phyloP scores from a whole-genome alignment of 2,888 invertebrate species.

The Thymelicus lineola region DNA sequence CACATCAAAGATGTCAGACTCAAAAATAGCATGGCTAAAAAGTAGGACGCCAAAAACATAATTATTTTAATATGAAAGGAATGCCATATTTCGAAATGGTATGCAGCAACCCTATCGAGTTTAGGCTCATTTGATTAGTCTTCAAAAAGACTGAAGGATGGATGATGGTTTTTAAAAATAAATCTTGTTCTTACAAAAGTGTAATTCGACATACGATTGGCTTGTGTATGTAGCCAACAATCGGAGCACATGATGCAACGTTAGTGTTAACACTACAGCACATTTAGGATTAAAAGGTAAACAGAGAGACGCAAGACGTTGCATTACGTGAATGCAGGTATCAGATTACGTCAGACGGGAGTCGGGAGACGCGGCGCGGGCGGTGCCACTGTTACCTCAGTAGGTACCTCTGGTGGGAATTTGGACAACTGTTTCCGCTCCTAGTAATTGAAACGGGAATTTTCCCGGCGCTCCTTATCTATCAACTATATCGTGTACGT shows the following conservation, averaged over 20 bases:
- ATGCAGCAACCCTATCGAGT: too few species aligned
- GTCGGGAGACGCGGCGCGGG: background rate
- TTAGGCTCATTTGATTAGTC: too few species aligned
- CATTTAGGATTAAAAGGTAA: background rate
- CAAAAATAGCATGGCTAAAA: background rate
- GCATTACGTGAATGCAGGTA: conserved; percentile 1
- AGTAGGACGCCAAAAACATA: background rate
- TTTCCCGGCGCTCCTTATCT: conserved; percentile 15
- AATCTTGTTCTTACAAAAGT: too few species aligned
- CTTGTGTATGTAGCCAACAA: too few species aligned
- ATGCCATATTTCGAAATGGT: too few species aligned
- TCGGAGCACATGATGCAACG: too few species aligned
- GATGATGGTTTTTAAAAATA: too few species aligned
- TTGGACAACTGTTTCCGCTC: conserved; percentile 31
- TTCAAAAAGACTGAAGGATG: too few species aligned
- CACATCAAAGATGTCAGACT: background rate
- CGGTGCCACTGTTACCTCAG: too few species aligned
- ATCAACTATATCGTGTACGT: conserved; percentile 16
- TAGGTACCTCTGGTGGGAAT: conserved; percentile 29
- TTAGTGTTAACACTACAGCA: background rate
- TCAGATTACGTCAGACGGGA: background rate
- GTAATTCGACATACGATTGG: too few species aligned
- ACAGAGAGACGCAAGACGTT: too few species aligned
- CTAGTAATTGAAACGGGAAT: conserved; percentile 24
- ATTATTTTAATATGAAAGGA: too few species aligned